Percentiles rank a stretch among this genome's conserved stretches.
Conservation (phyloP, 2,797 vertebrate species). For the Harpagifer antarcticus region DNA sequence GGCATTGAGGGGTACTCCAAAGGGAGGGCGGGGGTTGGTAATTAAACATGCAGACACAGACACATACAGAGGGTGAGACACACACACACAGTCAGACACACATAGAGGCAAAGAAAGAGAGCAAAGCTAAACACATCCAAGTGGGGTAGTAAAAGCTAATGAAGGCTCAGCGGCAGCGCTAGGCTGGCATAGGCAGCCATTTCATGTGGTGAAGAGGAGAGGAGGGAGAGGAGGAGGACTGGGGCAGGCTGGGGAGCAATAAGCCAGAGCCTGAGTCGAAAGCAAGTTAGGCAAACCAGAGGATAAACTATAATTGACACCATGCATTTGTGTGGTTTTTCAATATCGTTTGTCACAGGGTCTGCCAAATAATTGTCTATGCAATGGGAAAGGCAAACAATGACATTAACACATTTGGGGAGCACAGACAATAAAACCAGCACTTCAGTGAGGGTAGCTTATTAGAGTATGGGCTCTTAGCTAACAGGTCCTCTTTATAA, state of each 20-base stretch:
- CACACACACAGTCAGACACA: constrained; percentile 45
- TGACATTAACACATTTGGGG: constrained; percentile 62
- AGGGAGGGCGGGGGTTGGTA: constrained; percentile 71
- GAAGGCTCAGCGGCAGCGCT: constrained; percentile 81
- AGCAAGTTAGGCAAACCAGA: constrained; percentile 70
- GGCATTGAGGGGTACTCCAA: constrained; percentile 77
- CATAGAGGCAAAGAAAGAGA: constrained; percentile 72
- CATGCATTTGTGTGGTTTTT: constrained; percentile 68
- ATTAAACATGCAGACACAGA: constrained; percentile 81
- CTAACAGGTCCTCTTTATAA: neutral
- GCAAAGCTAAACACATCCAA: constrained; percentile 84
- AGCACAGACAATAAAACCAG: constrained; percentile 46
- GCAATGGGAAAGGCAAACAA: constrained; percentile 67
- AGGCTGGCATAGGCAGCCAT: constrained; percentile 83
- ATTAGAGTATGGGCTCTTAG: constrained; percentile 8
- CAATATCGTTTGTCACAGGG: constrained; percentile 51
- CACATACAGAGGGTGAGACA: constrained; percentile 66
- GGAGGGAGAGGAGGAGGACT: constrained; percentile 59
- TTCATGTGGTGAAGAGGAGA: constrained; percentile 84
- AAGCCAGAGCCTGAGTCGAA: constrained; percentile 62
- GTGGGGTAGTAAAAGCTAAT: constrained; percentile 86
- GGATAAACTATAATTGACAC: constrained; percentile 74
- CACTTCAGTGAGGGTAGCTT: constrained; percentile 13
- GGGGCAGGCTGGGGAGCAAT: constrained; percentile 72
- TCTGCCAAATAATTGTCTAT: constrained; percentile 46